These are phyloP conservation scores for Pangasius mekongensis DNA, from an alignment of 2,797 vertebrate genomes.

Conservation along the genomic window DNA sequence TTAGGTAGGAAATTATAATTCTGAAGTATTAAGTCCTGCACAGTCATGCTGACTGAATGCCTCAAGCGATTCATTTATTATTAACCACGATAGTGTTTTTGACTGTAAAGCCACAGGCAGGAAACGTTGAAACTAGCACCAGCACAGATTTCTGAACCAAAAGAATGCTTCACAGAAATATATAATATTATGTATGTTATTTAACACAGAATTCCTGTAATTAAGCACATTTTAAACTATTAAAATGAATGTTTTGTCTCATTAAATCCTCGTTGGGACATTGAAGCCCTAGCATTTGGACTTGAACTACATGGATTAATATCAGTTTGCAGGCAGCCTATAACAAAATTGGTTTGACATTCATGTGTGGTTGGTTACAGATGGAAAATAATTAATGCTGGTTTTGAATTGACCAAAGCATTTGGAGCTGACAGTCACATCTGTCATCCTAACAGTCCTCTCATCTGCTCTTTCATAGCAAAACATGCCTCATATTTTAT, in stretches of 20 bases:
- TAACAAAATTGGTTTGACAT: slow-evolving; percentile 4
- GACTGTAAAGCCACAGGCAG: slow-evolving; percentile 11
- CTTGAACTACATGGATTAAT: background rate
- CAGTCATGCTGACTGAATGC: slow-evolving; percentile 30
- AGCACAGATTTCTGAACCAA: background rate
- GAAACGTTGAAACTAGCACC: slow-evolving; percentile 13
- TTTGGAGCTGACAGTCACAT: slow-evolving; percentile 4
- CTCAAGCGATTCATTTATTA: slow-evolving; percentile 27
- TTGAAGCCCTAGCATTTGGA: slow-evolving; percentile 1
- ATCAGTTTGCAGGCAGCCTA: background rate
- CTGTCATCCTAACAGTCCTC: background rate
- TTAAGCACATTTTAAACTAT: slow-evolving; percentile 5
- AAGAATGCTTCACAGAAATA: background rate
- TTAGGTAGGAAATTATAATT: slow-evolving; percentile 11
- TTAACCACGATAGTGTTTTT: background rate
- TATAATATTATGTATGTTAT: background rate
- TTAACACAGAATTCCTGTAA: background rate
- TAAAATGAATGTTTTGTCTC: background rate
- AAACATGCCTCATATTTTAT: background rate
- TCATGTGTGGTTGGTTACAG: background rate
- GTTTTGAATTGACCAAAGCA: background rate
- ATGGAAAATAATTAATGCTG: slow-evolving; percentile 10
- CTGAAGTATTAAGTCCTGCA: slow-evolving; percentile 18
- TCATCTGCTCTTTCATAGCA: background rate
- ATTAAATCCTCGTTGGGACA: background rate